Evolutionary conservation across 2,113 vertebrate genomes (phyloP).

Genomic region (Hirundichthys speculiger): DNA sequence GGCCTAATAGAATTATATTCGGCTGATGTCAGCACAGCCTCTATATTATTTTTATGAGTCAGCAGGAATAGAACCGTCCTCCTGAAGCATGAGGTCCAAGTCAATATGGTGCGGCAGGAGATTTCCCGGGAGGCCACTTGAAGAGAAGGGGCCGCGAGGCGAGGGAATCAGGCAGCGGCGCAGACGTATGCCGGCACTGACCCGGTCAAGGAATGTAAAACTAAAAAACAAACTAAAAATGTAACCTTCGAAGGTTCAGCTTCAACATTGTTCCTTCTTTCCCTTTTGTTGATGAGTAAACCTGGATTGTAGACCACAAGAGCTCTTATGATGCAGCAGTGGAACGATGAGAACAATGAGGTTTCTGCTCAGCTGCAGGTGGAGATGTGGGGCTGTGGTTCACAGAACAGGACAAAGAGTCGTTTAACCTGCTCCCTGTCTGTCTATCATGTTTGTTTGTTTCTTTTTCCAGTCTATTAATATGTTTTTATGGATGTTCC

Average conservation of each 20-base stretch:
- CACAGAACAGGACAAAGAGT: no score
- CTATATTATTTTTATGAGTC: conserved; percentile 77
- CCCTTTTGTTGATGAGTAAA: not conserved
- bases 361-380: no score
- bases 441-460: no score
- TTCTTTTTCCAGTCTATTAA: no score
- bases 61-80: conserved; percentile 57
- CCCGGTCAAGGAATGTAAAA: not conserved
- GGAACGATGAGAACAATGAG: no score
- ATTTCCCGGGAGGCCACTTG: conserved; percentile 71
- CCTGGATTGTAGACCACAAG: no score
- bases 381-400: no score
- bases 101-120: conserved; percentile 56
- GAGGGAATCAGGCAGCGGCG: conserved; percentile 37
- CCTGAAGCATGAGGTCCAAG: conserved; percentile 58
- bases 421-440: no score
- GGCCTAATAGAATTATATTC: conserved; percentile 70
- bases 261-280: not conserved
- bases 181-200: conserved; percentile 42
- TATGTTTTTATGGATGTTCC: no score
- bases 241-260: not conserved
- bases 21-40: conserved; percentile 73
- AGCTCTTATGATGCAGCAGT: no score
- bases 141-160: conserved; percentile 41
- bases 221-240: not conserved